Evolutionary conservation across 2,113 vertebrate species (phyloP).

Genomic region (Leucoraja erinaceus): DNA sequence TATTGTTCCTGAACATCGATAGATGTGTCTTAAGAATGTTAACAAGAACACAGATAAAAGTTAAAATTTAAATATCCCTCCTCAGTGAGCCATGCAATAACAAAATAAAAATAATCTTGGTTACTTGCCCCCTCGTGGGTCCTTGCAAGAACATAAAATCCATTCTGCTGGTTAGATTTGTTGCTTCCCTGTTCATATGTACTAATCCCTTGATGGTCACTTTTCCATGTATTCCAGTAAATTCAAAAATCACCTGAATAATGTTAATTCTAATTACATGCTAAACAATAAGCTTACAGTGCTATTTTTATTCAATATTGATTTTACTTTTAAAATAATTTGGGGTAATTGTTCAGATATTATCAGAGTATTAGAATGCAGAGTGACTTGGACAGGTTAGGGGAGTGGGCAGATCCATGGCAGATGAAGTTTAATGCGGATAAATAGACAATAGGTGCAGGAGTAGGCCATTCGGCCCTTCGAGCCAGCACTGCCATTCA

Average conservation of each 20-base stretch:
- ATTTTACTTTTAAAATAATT: too few relatives aligned
- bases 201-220: not conserved
- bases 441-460: too few relatives aligned
- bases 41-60: not conserved
- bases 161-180: not conserved
- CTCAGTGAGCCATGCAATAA: not conserved
- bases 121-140: too few relatives aligned
- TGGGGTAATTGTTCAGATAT: too few relatives aligned
- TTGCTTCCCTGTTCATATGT: not conserved
- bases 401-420: too few relatives aligned
- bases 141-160: too few relatives aligned
- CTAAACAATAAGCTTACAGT: not conserved
- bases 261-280: not conserved
- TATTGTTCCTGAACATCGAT: not conserved
- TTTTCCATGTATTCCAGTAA: not conserved
- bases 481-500: too few relatives aligned
- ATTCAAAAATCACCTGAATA: not conserved
- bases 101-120: not conserved
- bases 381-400: too few relatives aligned
- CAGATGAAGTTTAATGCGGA: too few relatives aligned
- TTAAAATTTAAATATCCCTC: not conserved
- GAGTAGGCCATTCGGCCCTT: too few relatives aligned
- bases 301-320: not conserved
- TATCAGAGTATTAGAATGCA: too few relatives aligned
- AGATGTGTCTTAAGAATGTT: not conserved